Conservation (phyloP, 1,140 invertebrate genomes). For the Arctopsyche grandis region DNA sequence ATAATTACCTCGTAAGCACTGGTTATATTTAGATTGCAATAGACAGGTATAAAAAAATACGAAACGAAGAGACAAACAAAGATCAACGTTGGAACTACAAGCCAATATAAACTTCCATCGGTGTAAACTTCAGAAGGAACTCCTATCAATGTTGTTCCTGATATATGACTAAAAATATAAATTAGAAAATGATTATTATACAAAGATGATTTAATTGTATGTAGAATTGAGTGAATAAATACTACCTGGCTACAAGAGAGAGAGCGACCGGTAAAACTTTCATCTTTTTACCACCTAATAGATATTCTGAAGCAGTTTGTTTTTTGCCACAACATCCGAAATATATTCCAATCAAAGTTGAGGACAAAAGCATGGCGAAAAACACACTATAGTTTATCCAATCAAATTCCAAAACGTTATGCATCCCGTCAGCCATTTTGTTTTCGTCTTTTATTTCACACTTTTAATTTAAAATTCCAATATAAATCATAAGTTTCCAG, state of each 20-base stretch:
- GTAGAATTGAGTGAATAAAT: background rate
- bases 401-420: conserved; percentile 59
- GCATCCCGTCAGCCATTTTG: background rate
- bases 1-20: conserved; percentile 84
- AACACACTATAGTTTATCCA: conserved; percentile 72
- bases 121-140: conserved; percentile 86
- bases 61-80: conserved; percentile 76
- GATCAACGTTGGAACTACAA: conserved; percentile 65
- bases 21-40: conserved; percentile 82
- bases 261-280: conserved; percentile 73
- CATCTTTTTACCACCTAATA: conserved; percentile 72
- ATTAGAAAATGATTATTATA: background rate
- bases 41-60: conserved; percentile 77
- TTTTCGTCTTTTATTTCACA: too few relatives aligned
- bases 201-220: background rate
- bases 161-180: conserved; percentile 74
- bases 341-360: conserved; percentile 74
- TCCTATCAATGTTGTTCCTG: conserved; percentile 83
- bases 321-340: conserved; percentile 70
- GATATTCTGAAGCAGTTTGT: conserved; percentile 70
- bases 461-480: too few relatives aligned
- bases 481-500: too few relatives aligned
- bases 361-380: conserved; percentile 69
- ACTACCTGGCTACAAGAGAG: conserved; percentile 72
- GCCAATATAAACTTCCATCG: conserved; percentile 66